A percentile compares a stretch with the other conserved stretches of the same genome.
phyloP scores from a whole-genome alignment of 2,797 vertebrate genomes.

The Ceryle rudis region DNA sequence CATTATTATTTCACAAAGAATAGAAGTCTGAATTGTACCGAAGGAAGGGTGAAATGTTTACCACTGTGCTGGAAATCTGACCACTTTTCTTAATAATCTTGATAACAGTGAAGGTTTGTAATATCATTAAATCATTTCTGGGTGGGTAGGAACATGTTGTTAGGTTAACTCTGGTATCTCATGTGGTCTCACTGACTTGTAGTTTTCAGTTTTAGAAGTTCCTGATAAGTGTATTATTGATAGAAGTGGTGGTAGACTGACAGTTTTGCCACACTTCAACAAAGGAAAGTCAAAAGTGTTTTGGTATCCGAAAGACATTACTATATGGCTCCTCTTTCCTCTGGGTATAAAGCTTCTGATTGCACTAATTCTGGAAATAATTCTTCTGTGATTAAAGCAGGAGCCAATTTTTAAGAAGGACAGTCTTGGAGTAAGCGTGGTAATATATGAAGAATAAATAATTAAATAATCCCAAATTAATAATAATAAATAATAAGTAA shows the following conservation, averaged over 20 bases:
- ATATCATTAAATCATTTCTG: constrained; percentile 45
- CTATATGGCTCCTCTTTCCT: not conserved
- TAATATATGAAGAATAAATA: not conserved
- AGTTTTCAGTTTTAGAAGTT: not conserved
- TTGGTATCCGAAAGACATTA: not conserved
- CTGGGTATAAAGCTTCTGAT: not conserved
- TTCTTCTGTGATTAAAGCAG: not conserved
- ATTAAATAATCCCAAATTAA: too few species aligned
- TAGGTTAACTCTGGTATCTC: not conserved
- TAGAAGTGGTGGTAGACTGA: not conserved
- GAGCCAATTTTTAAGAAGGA: not conserved
- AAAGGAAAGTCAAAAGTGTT: not conserved
- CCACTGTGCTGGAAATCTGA: constrained; percentile 9
- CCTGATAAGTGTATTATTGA: not conserved
- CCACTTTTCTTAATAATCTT: constrained; percentile 8
- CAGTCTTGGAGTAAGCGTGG: not conserved
- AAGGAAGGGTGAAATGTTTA: constrained; percentile 72
- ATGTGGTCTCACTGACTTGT: not conserved
- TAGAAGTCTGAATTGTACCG: constrained; percentile 42
- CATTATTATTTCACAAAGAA: constrained; percentile 64
- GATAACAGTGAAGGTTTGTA: constrained; percentile 42
- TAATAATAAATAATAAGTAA: too few species aligned
- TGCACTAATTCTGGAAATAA: not conserved
- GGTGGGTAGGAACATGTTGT: constrained; percentile 16
- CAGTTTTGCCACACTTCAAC: not conserved